Evolutionary conservation across 2,113 vertebrate species (phyloP), one percentile per base, ranked within the genome.

Genomic region (Corythornis vintsioides): DNA sequence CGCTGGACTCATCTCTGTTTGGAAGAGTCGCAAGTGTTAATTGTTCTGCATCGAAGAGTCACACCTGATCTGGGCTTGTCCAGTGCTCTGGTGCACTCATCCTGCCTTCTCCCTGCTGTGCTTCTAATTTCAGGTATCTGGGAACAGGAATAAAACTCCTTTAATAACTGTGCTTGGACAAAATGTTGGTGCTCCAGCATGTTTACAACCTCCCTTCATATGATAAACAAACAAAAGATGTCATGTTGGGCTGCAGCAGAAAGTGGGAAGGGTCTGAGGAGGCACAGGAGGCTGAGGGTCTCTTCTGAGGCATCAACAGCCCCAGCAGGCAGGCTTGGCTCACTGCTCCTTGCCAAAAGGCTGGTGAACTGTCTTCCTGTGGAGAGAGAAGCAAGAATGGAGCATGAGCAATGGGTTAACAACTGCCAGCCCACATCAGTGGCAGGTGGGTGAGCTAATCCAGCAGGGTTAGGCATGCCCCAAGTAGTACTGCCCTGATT

Each of bases 1-100:
- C 76, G 50, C 31, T 1, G 71, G 72, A 60, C 3, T 11, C 22
- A 88, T 56, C 61, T 45, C 57, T 18, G n/a, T 53, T 90, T 90
- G 73, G 76, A 95, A 88, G 88, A 81, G 69, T 61, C 72, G 73
- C 56, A 42, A 91, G 79, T 57, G 90, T 82, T 94, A 95, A 94
- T 82, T 92, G 72, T 33, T 65, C 47, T 89, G 42, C 14, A 55
- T 47, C 6, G 1, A 52, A 87, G 94, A 95, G 63, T 90, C 95
- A 92, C 53, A 65, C 40, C 40, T 72, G 40, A 75, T 84, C 70
- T 76, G 33, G 81, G 59, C 77, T 92, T 74, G 84, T 82, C 81
- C 63, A 16, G 10, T 65, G 74, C 70, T 75, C 56, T 5, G 0
- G 3, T 75, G 81, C 31, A 29, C 79, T 85, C 2, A 1, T 21